Percentiles rank a stretch among this genome's conserved stretches.
phyloP scores from a whole-genome alignment of 2,888 invertebrate genomes.

The Pyrrhosoma nymphula region DNA sequence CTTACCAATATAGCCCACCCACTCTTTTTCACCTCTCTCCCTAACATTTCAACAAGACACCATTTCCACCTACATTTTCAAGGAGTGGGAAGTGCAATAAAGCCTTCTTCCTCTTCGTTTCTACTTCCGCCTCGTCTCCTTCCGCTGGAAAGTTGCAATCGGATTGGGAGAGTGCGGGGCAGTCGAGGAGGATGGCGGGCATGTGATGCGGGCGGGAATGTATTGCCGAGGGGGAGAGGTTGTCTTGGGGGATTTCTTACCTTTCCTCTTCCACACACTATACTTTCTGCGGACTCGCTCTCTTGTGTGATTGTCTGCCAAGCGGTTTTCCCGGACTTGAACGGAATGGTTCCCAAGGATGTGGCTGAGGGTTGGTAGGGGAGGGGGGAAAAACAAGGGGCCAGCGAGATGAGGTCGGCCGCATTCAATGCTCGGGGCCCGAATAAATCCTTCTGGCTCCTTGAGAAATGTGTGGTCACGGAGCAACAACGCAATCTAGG shows the following conservation, averaged over 20 bases:
- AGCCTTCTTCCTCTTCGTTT: not conserved
- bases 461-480: not conserved
- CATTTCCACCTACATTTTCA: not conserved
- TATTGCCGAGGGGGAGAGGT: not conserved
- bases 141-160: slow-evolving; percentile 3
- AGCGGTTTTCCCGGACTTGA: slow-evolving; percentile 1
- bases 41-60: not conserved
- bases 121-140: slow-evolving; percentile 8
- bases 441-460: not conserved
- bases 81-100: slow-evolving; percentile 22
- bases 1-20: not conserved
- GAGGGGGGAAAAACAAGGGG: not conserved
- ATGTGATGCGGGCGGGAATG: not conserved
- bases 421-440: not conserved
- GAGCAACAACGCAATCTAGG: not conserved
- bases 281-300: not conserved
- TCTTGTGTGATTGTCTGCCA: not conserved
- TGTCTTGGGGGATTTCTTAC: not conserved
- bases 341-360: not conserved
- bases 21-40: not conserved
- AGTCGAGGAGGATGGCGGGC: not conserved
- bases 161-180: not conserved
- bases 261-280: not conserved
- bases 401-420: not conserved
- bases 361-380: not conserved